phyloP scores from a whole-genome alignment of 1,140 invertebrate genomes.

The Plutomurus gul region DNA sequence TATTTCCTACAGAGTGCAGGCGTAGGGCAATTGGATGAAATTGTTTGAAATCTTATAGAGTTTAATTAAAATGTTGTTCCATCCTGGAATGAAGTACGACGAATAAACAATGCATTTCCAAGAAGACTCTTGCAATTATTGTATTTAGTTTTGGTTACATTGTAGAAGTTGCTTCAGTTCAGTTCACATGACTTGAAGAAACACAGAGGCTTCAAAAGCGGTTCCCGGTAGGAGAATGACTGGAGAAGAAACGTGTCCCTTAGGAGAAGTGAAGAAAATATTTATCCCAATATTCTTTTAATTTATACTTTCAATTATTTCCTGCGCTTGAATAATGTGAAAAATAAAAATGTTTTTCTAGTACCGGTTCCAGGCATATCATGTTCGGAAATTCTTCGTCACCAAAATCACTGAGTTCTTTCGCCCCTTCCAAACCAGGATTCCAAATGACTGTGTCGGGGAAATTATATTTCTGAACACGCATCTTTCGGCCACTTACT shows the following conservation, averaged over 20 bases:
- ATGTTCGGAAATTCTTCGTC: constrained; percentile 72
- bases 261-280: too few relatives aligned
- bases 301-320: not conserved
- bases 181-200: constrained; percentile 73
- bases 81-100: not conserved
- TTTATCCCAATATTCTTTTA: not conserved
- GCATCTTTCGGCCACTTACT: constrained; percentile 86
- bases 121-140: constrained; percentile 19
- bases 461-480: constrained; percentile 90
- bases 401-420: constrained; percentile 89
- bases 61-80: not conserved
- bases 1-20: too few relatives aligned
- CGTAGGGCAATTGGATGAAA: too few relatives aligned
- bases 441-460: constrained; percentile 91
- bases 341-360: too few relatives aligned
- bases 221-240: constrained; percentile 83
- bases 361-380: constrained; percentile 31
- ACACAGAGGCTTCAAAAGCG: constrained; percentile 84
- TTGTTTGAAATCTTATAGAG: too few relatives aligned
- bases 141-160: constrained; percentile 5
- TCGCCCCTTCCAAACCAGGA: constrained; percentile 90
- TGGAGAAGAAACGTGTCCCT: constrained; percentile 83
- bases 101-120: not conserved
- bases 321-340: too few relatives aligned
- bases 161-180: constrained; percentile 10